Evolutionary conservation across 2,113 vertebrate species (phyloP).

Genomic region (Neotoma lepida): DNA sequence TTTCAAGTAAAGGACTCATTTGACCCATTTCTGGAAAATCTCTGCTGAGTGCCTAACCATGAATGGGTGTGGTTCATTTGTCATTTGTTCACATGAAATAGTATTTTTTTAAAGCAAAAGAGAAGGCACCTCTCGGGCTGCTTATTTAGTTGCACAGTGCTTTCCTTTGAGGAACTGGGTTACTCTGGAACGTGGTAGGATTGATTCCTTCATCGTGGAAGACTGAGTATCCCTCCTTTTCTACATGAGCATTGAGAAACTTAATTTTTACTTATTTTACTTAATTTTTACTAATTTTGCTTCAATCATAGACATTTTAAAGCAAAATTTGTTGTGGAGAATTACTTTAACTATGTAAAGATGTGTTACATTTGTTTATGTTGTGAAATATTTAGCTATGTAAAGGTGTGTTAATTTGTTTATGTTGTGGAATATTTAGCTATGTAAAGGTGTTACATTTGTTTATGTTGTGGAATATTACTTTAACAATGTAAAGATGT

Average conservation of each 20-base stretch:
- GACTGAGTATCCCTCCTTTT: neutral
- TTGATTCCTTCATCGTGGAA: neutral
- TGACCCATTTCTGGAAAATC: neutral
- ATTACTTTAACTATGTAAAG: neutral
- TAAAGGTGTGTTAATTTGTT: too few relatives aligned
- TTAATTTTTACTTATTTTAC: neutral
- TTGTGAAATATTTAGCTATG: too few relatives aligned
- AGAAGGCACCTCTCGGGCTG: neutral
- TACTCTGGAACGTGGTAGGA: neutral
- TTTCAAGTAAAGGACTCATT: neutral
- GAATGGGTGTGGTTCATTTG: neutral
- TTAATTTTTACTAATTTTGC: neutral
- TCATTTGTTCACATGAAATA: neutral
- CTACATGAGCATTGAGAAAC: neutral
- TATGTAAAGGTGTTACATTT: too few relatives aligned
- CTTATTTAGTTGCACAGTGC: neutral
- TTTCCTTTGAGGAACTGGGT: neutral
- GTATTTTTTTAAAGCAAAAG: neutral
- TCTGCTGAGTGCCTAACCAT: neutral
- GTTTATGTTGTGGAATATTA: neutral
- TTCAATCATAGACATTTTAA: neutral
- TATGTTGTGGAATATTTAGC: too few relatives aligned
- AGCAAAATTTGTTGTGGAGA: neutral
- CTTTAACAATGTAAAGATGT: neutral
- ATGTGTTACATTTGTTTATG: neutral